A percentile compares a stretch with the other conserved stretches of the same genome.
These are phyloP conservation scores for Temnothorax nylanderi DNA, from an alignment of 1,140 invertebrate species.

Conservation along the genomic window DNA sequence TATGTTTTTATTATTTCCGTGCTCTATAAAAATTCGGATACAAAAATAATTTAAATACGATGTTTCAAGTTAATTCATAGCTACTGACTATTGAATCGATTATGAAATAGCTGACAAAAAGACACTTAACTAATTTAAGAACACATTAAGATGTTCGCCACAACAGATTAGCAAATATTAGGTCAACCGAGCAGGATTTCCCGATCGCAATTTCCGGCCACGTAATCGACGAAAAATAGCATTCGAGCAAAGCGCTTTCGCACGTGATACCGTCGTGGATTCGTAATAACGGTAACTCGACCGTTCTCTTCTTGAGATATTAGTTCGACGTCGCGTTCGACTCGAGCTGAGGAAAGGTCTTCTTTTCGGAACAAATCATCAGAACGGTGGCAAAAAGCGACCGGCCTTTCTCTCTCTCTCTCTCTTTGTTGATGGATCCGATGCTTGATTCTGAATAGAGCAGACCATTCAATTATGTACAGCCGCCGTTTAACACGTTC, in stretches of 20 bases:
- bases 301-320: slow-evolving; percentile 32
- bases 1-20: background rate
- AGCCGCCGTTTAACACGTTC: slow-evolving; percentile 64
- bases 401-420: background rate
- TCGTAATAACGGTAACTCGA: slow-evolving; percentile 51
- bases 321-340: background rate
- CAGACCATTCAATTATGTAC: slow-evolving; percentile 69
- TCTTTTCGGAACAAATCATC: slow-evolving; percentile 11
- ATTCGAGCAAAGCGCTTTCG: background rate
- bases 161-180: background rate
- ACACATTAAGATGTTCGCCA: background rate
- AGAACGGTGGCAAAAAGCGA: slow-evolving; percentile 56
- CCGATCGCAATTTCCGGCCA: background rate
- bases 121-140: background rate
- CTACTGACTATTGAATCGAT: background rate
- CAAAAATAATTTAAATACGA: background rate
- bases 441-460: slow-evolving; percentile 60
- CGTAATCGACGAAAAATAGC: slow-evolving; percentile 2
- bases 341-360: slow-evolving; percentile 1
- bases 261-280: slow-evolving; percentile 22
- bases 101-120: background rate
- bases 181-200: background rate
- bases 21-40: background rate
- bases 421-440: slow-evolving; percentile 46
- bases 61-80: background rate